Percentiles rank a stretch among this genome's conserved stretches.
These are phyloP conservation scores for Monarcha castaneiventris DNA, from an alignment of 2,113 vertebrate species.

Conservation along the genomic window DNA sequence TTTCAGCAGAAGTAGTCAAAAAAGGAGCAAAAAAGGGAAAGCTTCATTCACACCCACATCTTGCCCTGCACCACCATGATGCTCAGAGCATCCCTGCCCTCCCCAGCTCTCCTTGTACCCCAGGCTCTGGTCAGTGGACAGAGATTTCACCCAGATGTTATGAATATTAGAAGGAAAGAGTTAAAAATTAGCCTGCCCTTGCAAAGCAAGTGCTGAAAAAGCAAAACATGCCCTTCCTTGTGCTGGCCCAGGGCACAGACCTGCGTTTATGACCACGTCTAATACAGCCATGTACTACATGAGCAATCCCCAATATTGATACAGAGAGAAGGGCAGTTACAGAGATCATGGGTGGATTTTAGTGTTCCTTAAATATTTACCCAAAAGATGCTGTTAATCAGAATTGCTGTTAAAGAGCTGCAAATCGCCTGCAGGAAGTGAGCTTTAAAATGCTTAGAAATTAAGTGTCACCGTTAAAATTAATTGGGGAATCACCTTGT, in stretches of 20 bases:
- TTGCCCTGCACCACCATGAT: background rate
- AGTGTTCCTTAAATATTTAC: slow-evolving; percentile 4
- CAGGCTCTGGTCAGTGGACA: background rate
- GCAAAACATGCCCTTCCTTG: background rate
- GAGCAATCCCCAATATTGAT: background rate
- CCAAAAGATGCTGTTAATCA: background rate
- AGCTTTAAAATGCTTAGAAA: background rate
- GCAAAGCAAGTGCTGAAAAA: background rate
- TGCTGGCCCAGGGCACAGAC: background rate
- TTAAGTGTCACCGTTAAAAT: background rate
- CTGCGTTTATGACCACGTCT: background rate
- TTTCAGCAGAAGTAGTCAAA: background rate
- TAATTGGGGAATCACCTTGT: background rate
- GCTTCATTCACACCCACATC: background rate
- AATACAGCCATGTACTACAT: background rate
- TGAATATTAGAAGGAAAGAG: background rate
- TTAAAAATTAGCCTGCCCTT: background rate
- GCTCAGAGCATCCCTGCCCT: background rate
- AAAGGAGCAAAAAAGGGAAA: background rate
- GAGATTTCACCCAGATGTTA: background rate
- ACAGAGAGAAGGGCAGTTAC: background rate
- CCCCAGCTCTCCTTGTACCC: background rate
- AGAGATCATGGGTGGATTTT: background rate
- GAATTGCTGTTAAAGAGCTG: background rate
- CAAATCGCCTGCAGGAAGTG: background rate